These are phyloP conservation scores for Manis javanica DNA, from an alignment of 2,797 vertebrate species.

Conservation along the genomic window DNA sequence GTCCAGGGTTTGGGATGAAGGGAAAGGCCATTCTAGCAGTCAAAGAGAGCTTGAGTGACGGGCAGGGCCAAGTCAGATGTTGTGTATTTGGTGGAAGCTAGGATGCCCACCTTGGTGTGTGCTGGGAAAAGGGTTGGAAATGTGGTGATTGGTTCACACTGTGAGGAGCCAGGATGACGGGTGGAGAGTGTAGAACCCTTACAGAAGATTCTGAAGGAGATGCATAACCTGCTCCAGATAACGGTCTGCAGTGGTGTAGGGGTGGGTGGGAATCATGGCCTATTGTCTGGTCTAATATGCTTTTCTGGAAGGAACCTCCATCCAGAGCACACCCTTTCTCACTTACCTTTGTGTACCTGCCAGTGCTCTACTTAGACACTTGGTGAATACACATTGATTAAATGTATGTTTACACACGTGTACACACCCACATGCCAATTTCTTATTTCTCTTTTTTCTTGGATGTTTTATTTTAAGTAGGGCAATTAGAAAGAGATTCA, in stretches of 20 bases:
- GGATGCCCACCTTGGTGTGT: not conserved
- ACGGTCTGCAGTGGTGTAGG: not conserved
- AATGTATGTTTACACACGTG: not conserved
- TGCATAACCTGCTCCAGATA: not conserved
- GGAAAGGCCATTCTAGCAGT: not conserved
- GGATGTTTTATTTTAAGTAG: not conserved
- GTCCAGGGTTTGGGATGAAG: not conserved
- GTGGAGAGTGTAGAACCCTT: not conserved
- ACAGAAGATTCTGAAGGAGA: not conserved
- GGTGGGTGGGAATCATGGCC: not conserved
- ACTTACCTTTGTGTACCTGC: not conserved
- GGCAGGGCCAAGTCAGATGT: not conserved
- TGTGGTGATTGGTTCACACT: not conserved
- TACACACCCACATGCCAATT: too few species aligned
- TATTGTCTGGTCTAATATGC: accelerated
- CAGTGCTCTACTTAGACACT: not conserved
- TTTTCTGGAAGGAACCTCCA: not conserved
- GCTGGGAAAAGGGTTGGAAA: not conserved
- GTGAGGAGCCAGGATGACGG: not conserved
- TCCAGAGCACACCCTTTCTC: not conserved
- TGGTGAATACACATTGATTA: not conserved
- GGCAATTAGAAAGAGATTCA: not conserved
- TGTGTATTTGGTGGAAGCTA: not conserved
- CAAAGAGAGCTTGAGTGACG: not conserved
- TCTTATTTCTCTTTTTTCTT: not conserved